Evolutionary conservation across 1,140 invertebrate species (phyloP), one percentile per base, ranked within the genome.

Genomic region (Zaprionus camerounensis): DNA sequence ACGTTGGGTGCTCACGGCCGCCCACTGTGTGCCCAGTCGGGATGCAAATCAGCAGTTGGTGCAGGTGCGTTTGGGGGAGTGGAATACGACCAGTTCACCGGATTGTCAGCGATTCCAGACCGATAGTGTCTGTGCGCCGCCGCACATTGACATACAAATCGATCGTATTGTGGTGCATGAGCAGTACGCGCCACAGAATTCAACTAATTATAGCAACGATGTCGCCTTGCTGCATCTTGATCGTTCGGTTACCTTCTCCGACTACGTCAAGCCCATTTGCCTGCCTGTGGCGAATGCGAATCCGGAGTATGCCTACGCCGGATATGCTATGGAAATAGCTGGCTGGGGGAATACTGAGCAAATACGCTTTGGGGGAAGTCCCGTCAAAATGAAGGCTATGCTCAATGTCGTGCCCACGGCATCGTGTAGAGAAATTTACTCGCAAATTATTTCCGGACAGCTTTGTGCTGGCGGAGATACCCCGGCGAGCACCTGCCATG

Each of bases 331-430:
- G 69, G 80, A 78, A 15, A 85, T 86, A 6, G 72, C 79, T 0
- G 82, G 82, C 0, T 86, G 82, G 82, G 82, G 82, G 5, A 76
- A 75, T 2, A 85, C 82, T 7, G 74, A 53, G 24, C n/a, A 64
- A 5, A 13, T 7, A 11, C 51, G 36, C 4, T 34, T 28, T 1
- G 63, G 41, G 0, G 57, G 66, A 3, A 86, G 70, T 56, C 59
- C 76, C 7, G 38, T 84, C 2, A 85, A 85, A 51, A n/a, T 70
- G 26, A 85, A 62, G 49, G 72, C 82, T 0, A 5, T 15, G 1
- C 62, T 84, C 0, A 46, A 49, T 2, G 68, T 49, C 2, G 15
- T 73, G 55, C 65, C 82, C 24, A 31, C 4, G 12, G 24, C 53
- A 0, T 46, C 24, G 13, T 85, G 82, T 7, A 41, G 22, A 5